Evolutionary conservation across 2,797 vertebrate genomes (phyloP), one percentile per base, ranked within the genome.

Genomic region (Rhincodon typus): DNA sequence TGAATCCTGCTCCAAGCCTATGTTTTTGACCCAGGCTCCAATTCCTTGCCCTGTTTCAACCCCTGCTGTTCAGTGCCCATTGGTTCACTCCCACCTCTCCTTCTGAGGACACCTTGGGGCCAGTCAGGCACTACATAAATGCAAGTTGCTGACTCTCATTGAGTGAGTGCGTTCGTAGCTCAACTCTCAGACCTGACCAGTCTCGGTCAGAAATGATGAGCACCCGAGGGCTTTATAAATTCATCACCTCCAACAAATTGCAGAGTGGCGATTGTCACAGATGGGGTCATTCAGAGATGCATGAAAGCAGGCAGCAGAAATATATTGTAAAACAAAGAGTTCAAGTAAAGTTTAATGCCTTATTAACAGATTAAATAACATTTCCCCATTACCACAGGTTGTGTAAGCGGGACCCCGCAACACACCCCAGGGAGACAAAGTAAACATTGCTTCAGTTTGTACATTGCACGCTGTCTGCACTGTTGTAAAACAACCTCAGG

Each of bases 271-370:
- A 17, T 34, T n/a, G 30, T 62, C 17, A 66, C 90, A 38, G 90
- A 67, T 67, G 57, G 90, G 90, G 62, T 90, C 87, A 90, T 57
- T 90, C 30, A 1, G 53, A 90, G 87, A 62, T 19, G 87, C 87
- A 90, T 90, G 53, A 17, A 90, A 38, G 57, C 90, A 93, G 62
- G 62, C 62, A 62, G 57, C 30, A 66, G 88, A 91, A 88, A 91
- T 91, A n/a, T 62, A n/a, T 91, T 91, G 88, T 91, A 21, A 91
- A 91, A 66, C 34, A 62, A 62, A 62, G 57, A 91, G 88, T 91
- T 93, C 90, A 93, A 67, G 62, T 42, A 93, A 42, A 67, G 90
- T 67, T 93, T 93, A 67, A 69, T 42, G 62, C 90, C 34, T 38
- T 67, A 93, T 67, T 67, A 93, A 62, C 90, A 38, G 90, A 38